phyloP scores from a whole-genome alignment of 2,888 invertebrate species.

The Amaurobius ferox region DNA sequence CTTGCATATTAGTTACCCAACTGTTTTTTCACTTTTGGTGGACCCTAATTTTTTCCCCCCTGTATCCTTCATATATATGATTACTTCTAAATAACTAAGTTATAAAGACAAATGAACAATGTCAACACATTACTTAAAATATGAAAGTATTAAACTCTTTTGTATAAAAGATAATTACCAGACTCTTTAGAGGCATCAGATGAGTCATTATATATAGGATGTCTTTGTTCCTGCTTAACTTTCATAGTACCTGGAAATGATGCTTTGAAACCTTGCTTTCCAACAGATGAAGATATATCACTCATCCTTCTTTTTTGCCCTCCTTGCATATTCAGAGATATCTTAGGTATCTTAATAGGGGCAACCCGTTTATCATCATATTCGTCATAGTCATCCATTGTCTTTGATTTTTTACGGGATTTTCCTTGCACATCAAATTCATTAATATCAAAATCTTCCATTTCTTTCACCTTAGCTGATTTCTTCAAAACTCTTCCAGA shows the following conservation, averaged over 20 bases:
- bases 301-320: conserved; percentile 19
- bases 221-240: conserved; percentile 15
- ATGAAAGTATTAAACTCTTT: too few relatives aligned
- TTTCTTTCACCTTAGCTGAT: conserved; percentile 94
- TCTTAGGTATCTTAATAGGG: conserved; percentile 68
- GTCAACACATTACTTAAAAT: too few relatives aligned
- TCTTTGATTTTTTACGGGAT: conserved; percentile 41
- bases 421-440: conserved; percentile 58
- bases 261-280: conserved; percentile 9
- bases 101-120: too few relatives aligned
- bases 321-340: conserved; percentile 25
- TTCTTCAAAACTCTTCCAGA: conserved; percentile 95
- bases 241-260: conserved; percentile 23
- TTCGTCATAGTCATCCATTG: conserved; percentile 45
- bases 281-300: not conserved
- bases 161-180: conserved; percentile 15
- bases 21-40: too few relatives aligned
- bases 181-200: conserved; percentile 59
- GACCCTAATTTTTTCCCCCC: too few relatives aligned
- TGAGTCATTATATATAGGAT: conserved; percentile 38
- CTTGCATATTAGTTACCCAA: too few relatives aligned
- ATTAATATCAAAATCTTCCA: conserved; percentile 83
- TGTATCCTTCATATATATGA: too few relatives aligned
- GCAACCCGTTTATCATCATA: conserved; percentile 60
- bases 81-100: too few relatives aligned